Conservation (phyloP, 1,140 invertebrate genomes). For the Luehdorfia chinensis region DNA sequence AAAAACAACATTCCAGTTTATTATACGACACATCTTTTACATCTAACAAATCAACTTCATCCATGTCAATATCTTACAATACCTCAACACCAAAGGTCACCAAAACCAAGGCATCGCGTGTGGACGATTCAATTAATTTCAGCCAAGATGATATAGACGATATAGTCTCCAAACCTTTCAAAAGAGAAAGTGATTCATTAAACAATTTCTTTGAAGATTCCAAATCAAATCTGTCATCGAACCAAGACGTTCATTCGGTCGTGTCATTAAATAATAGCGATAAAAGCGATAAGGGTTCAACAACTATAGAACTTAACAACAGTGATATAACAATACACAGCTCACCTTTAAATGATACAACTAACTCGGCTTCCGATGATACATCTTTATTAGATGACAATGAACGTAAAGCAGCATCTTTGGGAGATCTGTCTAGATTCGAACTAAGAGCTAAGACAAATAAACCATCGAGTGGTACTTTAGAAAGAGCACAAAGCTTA, state of each 20-base stretch:
- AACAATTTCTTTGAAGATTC: constrained; percentile 75
- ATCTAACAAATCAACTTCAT: constrained; percentile 28
- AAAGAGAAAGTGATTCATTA: constrained; percentile 70
- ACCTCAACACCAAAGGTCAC: constrained; percentile 67
- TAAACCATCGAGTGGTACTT: constrained; percentile 73
- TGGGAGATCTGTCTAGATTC: constrained; percentile 88
- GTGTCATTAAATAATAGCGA: constrained; percentile 71
- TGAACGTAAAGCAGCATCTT: constrained; percentile 86
- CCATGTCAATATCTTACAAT: constrained; percentile 40
- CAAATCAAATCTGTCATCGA: constrained; percentile 71
- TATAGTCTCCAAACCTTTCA: constrained; percentile 68
- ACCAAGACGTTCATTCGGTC: constrained; percentile 67
- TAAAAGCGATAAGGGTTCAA: constrained; percentile 68
- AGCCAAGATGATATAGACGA: constrained; percentile 71
- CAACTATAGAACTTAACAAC: constrained; percentile 83
- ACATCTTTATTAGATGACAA: constrained; percentile 79
- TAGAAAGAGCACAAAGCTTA: constrained; percentile 89
- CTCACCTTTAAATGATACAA: constrained; percentile 78
- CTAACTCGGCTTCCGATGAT: constrained; percentile 59
- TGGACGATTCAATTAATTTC: constrained; percentile 67
- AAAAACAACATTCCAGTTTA: constrained; percentile 65
- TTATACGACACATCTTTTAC: constrained; percentile 45
- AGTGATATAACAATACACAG: constrained; percentile 87
- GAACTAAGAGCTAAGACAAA: constrained; percentile 78
- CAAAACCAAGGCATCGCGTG: constrained; percentile 50